phyloP scores from a whole-genome alignment of 2,113 vertebrate genomes.

The Piprites chloris region DNA sequence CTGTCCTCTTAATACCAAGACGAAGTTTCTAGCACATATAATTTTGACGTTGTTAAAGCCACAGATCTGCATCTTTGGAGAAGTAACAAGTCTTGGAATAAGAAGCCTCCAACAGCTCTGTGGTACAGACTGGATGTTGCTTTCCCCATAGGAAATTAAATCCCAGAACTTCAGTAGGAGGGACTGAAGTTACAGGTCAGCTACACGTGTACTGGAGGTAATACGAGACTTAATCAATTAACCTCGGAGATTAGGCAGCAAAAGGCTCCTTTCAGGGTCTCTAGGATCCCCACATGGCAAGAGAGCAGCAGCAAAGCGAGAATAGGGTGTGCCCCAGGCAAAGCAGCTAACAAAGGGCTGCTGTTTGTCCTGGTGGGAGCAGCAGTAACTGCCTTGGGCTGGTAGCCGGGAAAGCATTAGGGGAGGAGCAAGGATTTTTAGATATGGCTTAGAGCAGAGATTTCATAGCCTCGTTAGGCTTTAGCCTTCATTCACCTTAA shows the following conservation, averaged over 20 bases:
- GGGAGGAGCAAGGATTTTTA: background rate
- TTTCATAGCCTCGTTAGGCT: background rate
- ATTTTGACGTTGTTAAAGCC: background rate
- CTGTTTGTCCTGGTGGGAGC: constrained; percentile 24
- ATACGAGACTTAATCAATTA: background rate
- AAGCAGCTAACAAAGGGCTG: constrained; percentile 31
- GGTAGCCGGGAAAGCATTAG: background rate
- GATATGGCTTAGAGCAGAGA: background rate
- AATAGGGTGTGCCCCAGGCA: background rate
- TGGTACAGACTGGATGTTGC: background rate
- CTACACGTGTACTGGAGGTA: background rate
- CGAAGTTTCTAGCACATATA: background rate
- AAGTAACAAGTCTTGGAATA: background rate
- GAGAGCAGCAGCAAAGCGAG: background rate
- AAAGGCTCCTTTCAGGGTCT: background rate
- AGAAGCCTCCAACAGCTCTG: background rate
- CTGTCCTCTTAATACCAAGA: background rate
- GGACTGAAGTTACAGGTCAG: background rate
- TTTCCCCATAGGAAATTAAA: background rate
- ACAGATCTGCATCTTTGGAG: background rate
- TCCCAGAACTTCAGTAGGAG: background rate
- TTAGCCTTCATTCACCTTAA: background rate
- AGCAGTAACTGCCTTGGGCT: background rate
- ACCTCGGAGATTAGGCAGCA: background rate
- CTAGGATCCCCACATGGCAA: background rate